Evolutionary conservation across 2,113 vertebrate species (phyloP).

Genomic region (Aepyceros melampus): DNA sequence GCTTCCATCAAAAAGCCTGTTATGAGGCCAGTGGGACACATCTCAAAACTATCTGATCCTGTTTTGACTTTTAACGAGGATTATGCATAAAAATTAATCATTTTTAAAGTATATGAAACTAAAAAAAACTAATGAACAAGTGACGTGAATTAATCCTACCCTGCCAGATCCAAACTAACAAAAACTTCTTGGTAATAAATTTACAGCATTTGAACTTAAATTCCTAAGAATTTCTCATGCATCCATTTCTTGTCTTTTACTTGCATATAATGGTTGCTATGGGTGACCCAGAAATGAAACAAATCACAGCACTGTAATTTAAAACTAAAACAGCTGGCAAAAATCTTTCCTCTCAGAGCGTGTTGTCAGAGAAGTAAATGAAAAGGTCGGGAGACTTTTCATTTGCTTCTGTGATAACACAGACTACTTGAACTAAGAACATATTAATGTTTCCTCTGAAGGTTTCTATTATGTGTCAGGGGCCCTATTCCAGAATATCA

Average conservation of each 20-base stretch:
- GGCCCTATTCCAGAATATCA: slow-evolving; percentile 78
- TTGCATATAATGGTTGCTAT: slow-evolving; percentile 78
- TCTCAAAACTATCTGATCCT: background rate
- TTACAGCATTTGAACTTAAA: slow-evolving; percentile 62
- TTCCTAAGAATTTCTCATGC: slow-evolving; percentile 61
- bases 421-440: slow-evolving; percentile 77
- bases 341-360: slow-evolving; percentile 76
- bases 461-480: slow-evolving; percentile 81
- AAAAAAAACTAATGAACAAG: background rate
- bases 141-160: background rate
- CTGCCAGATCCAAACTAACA: background rate
- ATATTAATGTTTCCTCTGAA: slow-evolving; percentile 79
- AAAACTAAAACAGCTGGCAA: slow-evolving; percentile 82
- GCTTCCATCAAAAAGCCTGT: background rate
- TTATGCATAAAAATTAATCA: background rate
- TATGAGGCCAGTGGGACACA: background rate
- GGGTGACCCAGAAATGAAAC: slow-evolving; percentile 81
- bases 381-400: slow-evolving; percentile 81
- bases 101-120: background rate
- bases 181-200: slow-evolving; percentile 40
- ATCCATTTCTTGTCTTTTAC: slow-evolving; percentile 30
- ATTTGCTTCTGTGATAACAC: slow-evolving; percentile 80
- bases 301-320: slow-evolving; percentile 81
- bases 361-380: slow-evolving; percentile 81
- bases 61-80: background rate